Percentiles rank a stretch among this genome's conserved stretches.
These are phyloP conservation scores for Pithys albifrons DNA, from an alignment of 2,113 vertebrate genomes.

Conservation along the genomic window DNA sequence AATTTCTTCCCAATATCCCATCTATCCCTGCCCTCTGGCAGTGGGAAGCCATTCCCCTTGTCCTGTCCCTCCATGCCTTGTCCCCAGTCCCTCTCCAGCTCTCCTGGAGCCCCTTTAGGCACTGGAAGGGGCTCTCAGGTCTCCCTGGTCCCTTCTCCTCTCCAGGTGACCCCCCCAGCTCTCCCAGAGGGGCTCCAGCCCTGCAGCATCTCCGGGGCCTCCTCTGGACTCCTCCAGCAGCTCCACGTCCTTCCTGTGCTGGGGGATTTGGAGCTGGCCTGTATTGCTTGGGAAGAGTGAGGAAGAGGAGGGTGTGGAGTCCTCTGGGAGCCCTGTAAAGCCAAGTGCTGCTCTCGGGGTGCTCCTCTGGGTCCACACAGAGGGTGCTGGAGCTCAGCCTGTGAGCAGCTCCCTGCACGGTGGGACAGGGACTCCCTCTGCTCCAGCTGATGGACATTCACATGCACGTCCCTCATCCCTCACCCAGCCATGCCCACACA, in stretches of 20 bases:
- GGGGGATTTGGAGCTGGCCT: neutral
- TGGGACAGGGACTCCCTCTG: neutral
- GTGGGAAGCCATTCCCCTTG: neutral
- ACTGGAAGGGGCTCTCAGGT: neutral
- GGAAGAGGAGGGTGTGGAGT: neutral
- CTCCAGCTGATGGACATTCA: neutral
- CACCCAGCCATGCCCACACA: fast-evolving
- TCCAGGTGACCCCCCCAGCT: neutral
- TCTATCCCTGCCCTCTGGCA: neutral
- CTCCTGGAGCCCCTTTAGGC: neutral
- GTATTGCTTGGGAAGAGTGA: neutral
- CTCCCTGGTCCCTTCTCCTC: neutral
- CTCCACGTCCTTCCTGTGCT: neutral
- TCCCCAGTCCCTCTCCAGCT: neutral
- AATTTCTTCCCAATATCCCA: neutral
- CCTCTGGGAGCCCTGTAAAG: neutral
- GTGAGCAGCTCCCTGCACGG: fast-evolving
- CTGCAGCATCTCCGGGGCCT: neutral
- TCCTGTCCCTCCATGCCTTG: neutral
- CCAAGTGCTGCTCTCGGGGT: neutral
- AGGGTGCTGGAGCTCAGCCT: neutral
- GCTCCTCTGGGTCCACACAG: neutral
- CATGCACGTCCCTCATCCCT: neutral
- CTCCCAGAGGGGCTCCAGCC: neutral
- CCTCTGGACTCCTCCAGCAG: neutral